Evolutionary conservation across 2,113 vertebrate species (phyloP).

Genomic region (Mobula hypostoma): DNA sequence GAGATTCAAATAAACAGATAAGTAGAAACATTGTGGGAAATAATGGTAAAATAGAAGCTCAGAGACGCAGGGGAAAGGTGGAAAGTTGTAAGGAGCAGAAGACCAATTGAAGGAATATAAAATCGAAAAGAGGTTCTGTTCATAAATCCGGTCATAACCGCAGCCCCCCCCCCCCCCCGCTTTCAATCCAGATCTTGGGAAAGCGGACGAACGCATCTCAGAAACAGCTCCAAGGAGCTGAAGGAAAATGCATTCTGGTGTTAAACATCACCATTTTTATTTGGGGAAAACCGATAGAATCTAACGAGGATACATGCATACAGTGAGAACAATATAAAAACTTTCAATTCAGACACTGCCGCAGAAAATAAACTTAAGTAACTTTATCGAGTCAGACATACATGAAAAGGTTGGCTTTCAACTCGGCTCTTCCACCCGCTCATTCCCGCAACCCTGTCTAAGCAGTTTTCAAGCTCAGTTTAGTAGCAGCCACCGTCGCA

Average conservation of each 20-base stretch:
- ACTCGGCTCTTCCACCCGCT: not conserved
- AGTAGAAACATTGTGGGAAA: slow-evolving; percentile 43
- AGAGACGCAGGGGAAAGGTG: not conserved
- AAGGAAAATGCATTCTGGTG: not conserved
- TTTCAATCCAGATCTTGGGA: not conserved
- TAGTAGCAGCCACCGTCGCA: not conserved
- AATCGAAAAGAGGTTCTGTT: not conserved
- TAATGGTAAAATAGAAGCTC: slow-evolving; percentile 42
- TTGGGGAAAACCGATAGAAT: not conserved
- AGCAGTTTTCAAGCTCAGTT: not conserved
- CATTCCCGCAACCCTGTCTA: not conserved
- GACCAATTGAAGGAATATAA: slow-evolving; percentile 39
- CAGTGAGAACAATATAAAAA: not conserved
- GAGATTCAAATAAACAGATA: slow-evolving; percentile 47
- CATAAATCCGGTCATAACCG: not conserved
- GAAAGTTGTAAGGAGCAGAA: slow-evolving; percentile 43
- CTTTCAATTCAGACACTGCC: not conserved
- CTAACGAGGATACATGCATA: not conserved
- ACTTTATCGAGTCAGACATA: no score
- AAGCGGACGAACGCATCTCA: not conserved
- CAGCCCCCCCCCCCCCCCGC: not conserved
- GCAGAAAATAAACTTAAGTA: no score
- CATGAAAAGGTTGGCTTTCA: no score
- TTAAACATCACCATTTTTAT: not conserved
- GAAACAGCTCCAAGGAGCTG: no score